Evolutionary conservation across 2,113 vertebrate species (phyloP).

Genomic region (Gasterosteus aculeatus): DNA sequence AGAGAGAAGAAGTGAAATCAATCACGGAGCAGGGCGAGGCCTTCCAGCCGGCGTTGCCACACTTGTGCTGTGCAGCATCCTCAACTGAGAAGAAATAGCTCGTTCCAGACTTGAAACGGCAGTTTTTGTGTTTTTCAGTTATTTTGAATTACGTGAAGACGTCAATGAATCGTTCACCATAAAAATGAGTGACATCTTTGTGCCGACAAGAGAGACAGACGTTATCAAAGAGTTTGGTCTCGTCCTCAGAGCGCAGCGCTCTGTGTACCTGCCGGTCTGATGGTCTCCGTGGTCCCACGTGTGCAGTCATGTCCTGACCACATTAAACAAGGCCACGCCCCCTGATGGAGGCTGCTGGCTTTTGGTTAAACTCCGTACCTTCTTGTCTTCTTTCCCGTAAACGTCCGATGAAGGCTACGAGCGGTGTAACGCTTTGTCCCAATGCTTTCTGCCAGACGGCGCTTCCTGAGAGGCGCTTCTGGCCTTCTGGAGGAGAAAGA

Average conservation of each 20-base stretch:
- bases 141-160: not conserved
- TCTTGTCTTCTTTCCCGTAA: not conserved
- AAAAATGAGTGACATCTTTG: not conserved
- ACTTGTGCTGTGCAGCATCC: slow-evolving; percentile 3
- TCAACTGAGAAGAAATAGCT: not conserved
- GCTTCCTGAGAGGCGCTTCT: slow-evolving; percentile 7
- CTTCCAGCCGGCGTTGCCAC: slow-evolving; percentile 36
- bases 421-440: slow-evolving; percentile 12
- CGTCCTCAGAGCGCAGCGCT: not conserved
- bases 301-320: slow-evolving; percentile 22
- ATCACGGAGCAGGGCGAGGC: slow-evolving; percentile 50
- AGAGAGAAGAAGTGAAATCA: slow-evolving; percentile 44
- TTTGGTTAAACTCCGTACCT: not conserved
- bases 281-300: slow-evolving; percentile 9
- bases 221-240: not conserved
- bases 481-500: slow-evolving; percentile 44
- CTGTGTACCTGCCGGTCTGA: not conserved
- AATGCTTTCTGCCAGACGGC: slow-evolving; percentile 38
- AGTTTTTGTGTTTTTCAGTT: not conserved
- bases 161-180: too few species aligned
- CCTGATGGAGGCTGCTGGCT: not conserved
- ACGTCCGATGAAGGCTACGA: slow-evolving; percentile 9
- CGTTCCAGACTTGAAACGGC: not conserved
- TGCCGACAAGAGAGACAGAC: not conserved
- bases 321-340: slow-evolving; percentile 11